Percentiles rank a stretch among this genome's conserved stretches.
Conservation (phyloP, 2,888 invertebrate genomes). For the Nudaria mundana region DNA sequence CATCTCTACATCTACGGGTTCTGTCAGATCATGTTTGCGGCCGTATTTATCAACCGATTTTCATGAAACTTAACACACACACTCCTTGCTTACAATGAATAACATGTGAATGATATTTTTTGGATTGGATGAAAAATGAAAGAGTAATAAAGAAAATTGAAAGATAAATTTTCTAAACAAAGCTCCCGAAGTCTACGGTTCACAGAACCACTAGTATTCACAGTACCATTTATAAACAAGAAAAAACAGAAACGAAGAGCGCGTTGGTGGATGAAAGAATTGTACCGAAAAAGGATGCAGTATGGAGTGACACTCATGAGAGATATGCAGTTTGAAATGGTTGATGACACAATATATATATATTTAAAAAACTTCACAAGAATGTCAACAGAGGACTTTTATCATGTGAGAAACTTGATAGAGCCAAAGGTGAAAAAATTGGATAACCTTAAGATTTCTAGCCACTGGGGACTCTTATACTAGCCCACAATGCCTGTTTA, state of each 20-base stretch:
- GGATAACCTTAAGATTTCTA: slow-evolving; percentile 13
- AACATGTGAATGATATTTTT: no score
- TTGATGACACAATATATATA: slow-evolving; percentile 11
- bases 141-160: no score
- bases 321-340: slow-evolving; percentile 13
- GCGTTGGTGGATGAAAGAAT: slow-evolving; percentile 10
- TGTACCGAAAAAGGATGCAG: slow-evolving; percentile 13
- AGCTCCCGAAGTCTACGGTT: no score
- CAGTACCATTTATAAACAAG: neutral
- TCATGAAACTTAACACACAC: no score
- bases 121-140: no score
- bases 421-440: neutral
- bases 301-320: slow-evolving; percentile 10
- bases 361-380: slow-evolving; percentile 15
- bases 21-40: no score
- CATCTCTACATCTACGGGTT: no score
- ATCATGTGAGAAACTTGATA: neutral
- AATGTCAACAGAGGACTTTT: slow-evolving; percentile 3
- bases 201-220: no score
- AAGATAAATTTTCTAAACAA: no score
- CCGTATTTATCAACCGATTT: no score
- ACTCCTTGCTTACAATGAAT: no score
- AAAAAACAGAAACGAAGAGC: slow-evolving; percentile 5
- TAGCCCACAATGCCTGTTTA: slow-evolving; percentile 10
- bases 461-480: slow-evolving; percentile 14